These are phyloP conservation scores for Panurus biarmicus DNA, from an alignment of 2,113 vertebrate species.

Conservation along the genomic window DNA sequence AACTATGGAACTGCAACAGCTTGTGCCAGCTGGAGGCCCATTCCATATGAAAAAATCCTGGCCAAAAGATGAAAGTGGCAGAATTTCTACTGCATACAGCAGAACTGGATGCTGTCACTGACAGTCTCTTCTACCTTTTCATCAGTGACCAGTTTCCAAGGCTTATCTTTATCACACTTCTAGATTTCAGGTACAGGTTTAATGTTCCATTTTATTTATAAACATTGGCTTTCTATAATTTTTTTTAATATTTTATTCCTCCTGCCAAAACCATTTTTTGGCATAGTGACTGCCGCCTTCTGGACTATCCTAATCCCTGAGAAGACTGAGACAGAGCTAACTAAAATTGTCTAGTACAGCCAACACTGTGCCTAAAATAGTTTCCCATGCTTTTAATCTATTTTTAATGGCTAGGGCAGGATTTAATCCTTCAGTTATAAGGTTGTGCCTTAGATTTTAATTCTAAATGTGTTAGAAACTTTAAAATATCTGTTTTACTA, in stretches of 20 bases:
- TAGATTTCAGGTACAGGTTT: constrained; percentile 57
- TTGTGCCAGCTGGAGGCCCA: not conserved
- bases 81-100: not conserved
- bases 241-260: constrained; percentile 60
- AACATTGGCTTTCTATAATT: constrained; percentile 59
- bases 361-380: constrained; percentile 71
- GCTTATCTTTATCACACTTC: constrained; percentile 11
- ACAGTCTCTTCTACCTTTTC: not conserved
- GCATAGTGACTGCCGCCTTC: constrained; percentile 65
- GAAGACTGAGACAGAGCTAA: constrained; percentile 70
- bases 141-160: constrained; percentile 6
- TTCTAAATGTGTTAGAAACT: constrained; percentile 54
- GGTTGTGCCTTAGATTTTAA: constrained; percentile 61
- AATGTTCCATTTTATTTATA: constrained; percentile 64
- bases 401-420: constrained; percentile 68
- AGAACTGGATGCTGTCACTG: not conserved
- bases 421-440: constrained; percentile 70
- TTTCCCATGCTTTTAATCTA: constrained; percentile 62
- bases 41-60: not conserved
- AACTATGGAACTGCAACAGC: not conserved
- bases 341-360: constrained; percentile 73
- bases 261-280: constrained; percentile 67
- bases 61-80: not conserved
- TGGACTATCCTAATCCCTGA: constrained; percentile 75
- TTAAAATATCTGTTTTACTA: constrained; percentile 41